Evolutionary conservation across 2,888 invertebrate genomes (phyloP), one percentile per base, ranked within the genome.

Genomic region (Alloscopus bannaensis): DNA sequence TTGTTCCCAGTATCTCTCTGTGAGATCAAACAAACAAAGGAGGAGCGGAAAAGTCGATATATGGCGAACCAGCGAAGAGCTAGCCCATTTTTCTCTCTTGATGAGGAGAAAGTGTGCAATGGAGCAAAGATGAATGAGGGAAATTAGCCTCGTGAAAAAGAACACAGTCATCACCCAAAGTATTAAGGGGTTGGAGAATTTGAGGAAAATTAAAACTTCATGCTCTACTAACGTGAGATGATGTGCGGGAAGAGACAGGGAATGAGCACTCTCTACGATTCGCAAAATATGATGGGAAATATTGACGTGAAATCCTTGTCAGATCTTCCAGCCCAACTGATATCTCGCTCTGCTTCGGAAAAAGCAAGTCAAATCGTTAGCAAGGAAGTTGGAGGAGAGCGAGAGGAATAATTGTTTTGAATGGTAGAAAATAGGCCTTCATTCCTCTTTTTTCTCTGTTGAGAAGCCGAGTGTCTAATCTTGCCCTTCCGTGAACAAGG

Each of bases 191-290:
- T 13, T 52, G 40, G 42, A 18, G 47, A 72, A 62, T 64, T 72
- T 64, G 40, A 64, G 20, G 52, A 24, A 72, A 72, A 72, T 72
- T 64, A 72, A 64, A 64, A 64, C 45, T 60, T 31, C 55, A 64
- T 55, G 40, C 52, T 31, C 24, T 52, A 52, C 16, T 31, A 40
- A 55, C 16, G 26, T 31, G 36, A 64, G 28, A 45, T 66, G 50
- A 66, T 22, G 36, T 20, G n/a, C n/a, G n/a, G n/a, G 55, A 31
- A 55, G 55, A n/a, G n/a, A n/a, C n/a, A n/a, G n/a, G n/a, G n/a
- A n/a, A n/a, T n/a, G n/a, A n/a, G n/a, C n/a, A n/a, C n/a, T n/a
- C n/a, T n/a, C n/a, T n/a, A n/a, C n/a, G n/a, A n/a, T n/a, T n/a
- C n/a, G n/a, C n/a, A n/a, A n/a, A n/a, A n/a, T n/a, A n/a, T n/a